These are phyloP conservation scores for Rhodophaea formosa DNA, from an alignment of 2,888 invertebrate species.

Conservation along the genomic window DNA sequence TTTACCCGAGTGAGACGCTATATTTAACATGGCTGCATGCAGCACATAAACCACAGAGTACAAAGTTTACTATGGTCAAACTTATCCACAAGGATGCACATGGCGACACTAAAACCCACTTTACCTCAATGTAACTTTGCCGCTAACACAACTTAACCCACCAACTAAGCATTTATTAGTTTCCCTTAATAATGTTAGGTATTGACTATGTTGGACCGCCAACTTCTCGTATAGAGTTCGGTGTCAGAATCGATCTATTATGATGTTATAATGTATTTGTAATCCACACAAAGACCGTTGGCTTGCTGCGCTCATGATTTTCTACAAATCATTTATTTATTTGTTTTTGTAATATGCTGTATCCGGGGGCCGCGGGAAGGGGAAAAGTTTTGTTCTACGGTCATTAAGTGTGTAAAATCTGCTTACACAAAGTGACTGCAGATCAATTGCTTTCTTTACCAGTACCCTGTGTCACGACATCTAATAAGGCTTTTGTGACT, in stretches of 20 bases:
- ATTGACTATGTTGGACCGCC: constrained; percentile 13
- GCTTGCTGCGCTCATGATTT: no score
- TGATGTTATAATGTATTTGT: background rate
- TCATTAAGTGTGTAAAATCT: no score
- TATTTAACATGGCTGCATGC: constrained; percentile 32
- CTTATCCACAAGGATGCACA: constrained; percentile 63
- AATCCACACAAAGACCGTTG: no score
- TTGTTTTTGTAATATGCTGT: no score
- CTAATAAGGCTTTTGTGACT: no score
- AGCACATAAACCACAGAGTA: constrained; percentile 53
- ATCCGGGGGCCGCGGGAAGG: no score
- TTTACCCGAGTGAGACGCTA: background rate
- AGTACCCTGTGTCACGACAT: no score
- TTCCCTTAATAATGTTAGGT: constrained; percentile 37
- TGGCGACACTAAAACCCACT: constrained; percentile 63
- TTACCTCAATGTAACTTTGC: constrained; percentile 58
- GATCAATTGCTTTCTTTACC: no score
- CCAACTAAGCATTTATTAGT: constrained; percentile 51
- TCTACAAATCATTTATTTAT: no score
- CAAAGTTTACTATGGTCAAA: constrained; percentile 66
- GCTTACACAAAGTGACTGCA: no score
- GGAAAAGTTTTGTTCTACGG: no score
- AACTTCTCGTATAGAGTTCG: background rate
- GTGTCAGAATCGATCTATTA: background rate
- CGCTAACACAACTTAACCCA: constrained; percentile 52